phyloP scores from a whole-genome alignment of 2,113 vertebrate genomes.

The Turnix velox region DNA sequence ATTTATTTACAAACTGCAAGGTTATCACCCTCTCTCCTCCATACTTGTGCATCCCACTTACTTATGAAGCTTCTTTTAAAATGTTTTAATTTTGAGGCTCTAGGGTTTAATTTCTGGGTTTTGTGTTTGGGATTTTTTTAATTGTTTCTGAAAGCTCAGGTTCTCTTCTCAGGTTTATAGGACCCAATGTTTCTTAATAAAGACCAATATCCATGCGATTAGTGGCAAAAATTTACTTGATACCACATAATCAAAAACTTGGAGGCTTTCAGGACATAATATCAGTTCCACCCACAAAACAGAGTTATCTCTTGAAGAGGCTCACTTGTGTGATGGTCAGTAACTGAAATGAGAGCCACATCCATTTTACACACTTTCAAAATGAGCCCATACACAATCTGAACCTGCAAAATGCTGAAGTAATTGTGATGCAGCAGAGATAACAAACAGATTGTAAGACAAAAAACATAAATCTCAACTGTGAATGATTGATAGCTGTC shows the following conservation, averaged over 20 bases:
- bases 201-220: background rate
- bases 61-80: background rate
- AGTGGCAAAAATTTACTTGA: background rate
- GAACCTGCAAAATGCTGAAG: background rate
- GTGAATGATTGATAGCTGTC: background rate
- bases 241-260: background rate
- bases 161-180: background rate
- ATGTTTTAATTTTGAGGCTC: background rate
- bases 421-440: background rate
- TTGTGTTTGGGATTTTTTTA: rapidly evolving
- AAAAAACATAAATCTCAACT: background rate
- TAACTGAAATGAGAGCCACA: background rate
- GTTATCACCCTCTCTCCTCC: background rate
- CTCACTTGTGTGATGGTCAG: background rate
- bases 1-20: background rate
- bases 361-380: background rate
- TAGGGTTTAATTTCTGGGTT: background rate
- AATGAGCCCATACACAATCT: background rate
- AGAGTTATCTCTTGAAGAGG: background rate
- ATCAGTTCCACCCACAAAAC: background rate
- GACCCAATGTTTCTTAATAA: background rate
- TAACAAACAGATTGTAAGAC: background rate
- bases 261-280: background rate
- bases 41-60: background rate
- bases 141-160: background rate